Evolutionary conservation across 2,113 vertebrate genomes (phyloP).

Genomic region (Pan troglodytes): DNA sequence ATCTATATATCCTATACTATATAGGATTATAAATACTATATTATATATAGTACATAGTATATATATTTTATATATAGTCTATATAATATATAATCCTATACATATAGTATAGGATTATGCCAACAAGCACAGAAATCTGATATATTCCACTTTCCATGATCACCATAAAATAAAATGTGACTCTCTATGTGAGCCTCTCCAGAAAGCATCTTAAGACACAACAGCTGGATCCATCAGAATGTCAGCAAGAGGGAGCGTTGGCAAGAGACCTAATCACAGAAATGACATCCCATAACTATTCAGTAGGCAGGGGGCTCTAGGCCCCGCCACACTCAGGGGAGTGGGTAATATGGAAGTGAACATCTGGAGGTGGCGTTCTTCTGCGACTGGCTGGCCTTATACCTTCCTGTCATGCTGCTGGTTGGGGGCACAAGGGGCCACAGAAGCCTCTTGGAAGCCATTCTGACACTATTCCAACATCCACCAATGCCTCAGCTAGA

Average conservation of each 20-base stretch:
- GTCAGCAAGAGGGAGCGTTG: neutral
- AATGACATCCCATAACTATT: neutral
- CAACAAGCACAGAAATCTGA: neutral
- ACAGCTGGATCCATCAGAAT: no score
- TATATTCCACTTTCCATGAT: neutral
- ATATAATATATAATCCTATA: no score
- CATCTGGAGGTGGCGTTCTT: no score
- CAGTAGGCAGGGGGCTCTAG: neutral
- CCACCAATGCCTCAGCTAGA: neutral
- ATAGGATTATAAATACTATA: no score
- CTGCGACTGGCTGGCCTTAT: neutral
- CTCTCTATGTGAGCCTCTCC: neutral
- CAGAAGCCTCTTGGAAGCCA: neutral
- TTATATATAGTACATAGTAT: no score
- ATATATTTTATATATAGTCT: no score
- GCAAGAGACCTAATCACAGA: neutral
- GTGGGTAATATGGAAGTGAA: no score
- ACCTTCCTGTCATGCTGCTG: neutral
- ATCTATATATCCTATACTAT: no score
- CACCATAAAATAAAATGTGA: neutral
- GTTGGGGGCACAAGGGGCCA: neutral
- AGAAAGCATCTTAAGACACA: neutral
- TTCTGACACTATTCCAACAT: neutral
- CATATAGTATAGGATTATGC: neutral
- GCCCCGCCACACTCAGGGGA: neutral